Percentiles rank a stretch among this genome's conserved stretches.
These are phyloP conservation scores for Panzeria rudis DNA, from an alignment of 2,888 invertebrate genomes.

Conservation along the genomic window DNA sequence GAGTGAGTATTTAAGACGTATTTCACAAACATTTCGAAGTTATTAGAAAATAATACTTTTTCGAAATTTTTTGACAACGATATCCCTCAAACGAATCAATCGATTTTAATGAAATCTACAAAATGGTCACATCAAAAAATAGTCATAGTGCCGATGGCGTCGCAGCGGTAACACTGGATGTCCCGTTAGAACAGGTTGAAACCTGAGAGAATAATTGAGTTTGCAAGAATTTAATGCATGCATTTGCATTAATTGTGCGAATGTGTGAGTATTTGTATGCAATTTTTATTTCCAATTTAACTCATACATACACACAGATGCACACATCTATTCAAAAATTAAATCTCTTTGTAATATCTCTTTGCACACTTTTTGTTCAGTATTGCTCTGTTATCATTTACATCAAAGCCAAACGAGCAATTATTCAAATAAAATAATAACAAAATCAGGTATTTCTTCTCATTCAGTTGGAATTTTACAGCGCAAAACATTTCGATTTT, in stretches of 20 bases:
- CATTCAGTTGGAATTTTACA: constrained; percentile 37
- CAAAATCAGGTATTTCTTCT: neutral
- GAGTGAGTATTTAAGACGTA: no score
- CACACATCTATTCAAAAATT: neutral
- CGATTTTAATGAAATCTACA: no score
- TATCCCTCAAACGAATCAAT: no score
- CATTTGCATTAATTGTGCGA: neutral
- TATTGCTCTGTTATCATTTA: neutral
- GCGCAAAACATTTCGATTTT: neutral
- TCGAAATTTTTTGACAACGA: no score
- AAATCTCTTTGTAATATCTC: neutral
- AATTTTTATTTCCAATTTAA: neutral
- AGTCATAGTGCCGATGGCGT: no score
- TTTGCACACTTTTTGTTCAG: neutral
- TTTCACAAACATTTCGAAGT: no score
- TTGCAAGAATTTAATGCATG: neutral
- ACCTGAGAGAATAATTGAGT: neutral
- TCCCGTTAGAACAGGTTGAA: constrained; percentile 1
- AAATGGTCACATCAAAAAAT: no score
- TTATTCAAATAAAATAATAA: constrained; percentile 12
- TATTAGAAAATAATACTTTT: no score
- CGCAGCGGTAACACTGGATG: neutral
- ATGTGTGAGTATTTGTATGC: neutral
- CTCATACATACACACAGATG: neutral
- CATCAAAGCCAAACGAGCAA: neutral